These are phyloP conservation scores for Antedon mediterranea DNA, from an alignment of 53 echinoderm and acorn worm species.

Conservation along the genomic window DNA sequence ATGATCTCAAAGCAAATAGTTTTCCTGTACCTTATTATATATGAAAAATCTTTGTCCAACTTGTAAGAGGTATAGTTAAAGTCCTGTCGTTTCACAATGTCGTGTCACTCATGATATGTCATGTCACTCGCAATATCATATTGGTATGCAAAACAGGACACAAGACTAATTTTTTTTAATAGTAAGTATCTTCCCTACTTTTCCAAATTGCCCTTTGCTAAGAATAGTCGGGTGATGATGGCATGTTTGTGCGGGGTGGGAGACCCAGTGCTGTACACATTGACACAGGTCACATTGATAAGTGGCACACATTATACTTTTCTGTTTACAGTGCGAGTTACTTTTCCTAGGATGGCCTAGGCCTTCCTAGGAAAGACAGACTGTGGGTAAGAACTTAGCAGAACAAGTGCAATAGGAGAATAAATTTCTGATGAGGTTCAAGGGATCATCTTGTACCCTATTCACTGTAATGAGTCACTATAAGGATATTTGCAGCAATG, in stretches of 20 bases:
- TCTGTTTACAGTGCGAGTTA: conserved; percentile 11
- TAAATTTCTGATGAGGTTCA: conserved; percentile 19
- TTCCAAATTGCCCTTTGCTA: not conserved
- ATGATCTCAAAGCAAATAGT: conserved; percentile 6
- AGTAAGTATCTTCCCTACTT: not conserved
- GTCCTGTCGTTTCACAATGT: too few relatives aligned
- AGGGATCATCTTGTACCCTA: conserved; percentile 22
- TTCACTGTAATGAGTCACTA: not conserved
- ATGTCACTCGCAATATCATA: too few relatives aligned
- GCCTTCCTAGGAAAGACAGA: conserved; percentile 22
- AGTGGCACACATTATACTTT: too few relatives aligned
- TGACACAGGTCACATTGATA: too few relatives aligned
- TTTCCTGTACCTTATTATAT: conserved; percentile 7
- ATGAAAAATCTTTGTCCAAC: not conserved
- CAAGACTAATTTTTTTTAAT: too few relatives aligned
- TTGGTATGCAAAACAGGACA: too few relatives aligned
- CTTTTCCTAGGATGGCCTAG: conserved; percentile 18
- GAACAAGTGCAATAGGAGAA: conserved; percentile 13
- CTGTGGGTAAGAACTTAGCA: conserved; percentile 18
- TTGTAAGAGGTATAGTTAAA: not conserved
- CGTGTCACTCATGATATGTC: too few relatives aligned
- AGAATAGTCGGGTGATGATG: conserved; percentile 2
- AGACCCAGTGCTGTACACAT: conserved; percentile 16
- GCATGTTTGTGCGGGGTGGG: conserved; percentile 1
- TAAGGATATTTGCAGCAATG: not conserved